A percentile compares a stretch with the other conserved stretches of the same genome.
phyloP scores from a whole-genome alignment of 2,888 invertebrate species.

The Polydrusus pterygomalis region DNA sequence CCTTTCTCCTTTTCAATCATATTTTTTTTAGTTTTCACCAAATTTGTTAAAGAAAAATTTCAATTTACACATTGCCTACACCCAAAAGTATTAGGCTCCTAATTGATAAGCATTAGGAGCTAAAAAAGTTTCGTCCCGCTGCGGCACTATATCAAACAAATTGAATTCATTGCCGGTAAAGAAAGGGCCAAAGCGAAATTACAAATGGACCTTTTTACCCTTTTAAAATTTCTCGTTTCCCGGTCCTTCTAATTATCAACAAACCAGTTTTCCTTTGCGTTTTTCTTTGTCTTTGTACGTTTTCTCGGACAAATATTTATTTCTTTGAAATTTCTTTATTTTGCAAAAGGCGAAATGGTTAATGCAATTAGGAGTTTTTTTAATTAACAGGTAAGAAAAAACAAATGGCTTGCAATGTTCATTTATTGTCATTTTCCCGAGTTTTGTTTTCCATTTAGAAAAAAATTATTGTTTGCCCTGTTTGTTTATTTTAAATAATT shows the following conservation, averaged over 20 bases:
- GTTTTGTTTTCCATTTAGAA: neutral
- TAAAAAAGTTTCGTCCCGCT: constrained; percentile 5
- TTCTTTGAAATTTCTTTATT: constrained; percentile 39
- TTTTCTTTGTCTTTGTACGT: constrained; percentile 24
- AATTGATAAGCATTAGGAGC: constrained; percentile 6
- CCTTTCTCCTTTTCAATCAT: too few relatives aligned
- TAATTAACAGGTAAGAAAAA: constrained; percentile 39
- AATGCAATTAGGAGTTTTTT: constrained; percentile 46
- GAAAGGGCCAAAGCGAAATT: constrained; percentile 17
- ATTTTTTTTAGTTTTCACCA: neutral
- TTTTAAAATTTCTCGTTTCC: constrained; percentile 20
- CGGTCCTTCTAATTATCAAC: constrained; percentile 29
- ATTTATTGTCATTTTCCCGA: constrained; percentile 12
- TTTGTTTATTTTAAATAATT: neutral
- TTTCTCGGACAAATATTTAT: constrained; percentile 45
- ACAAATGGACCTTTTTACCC: constrained; percentile 24
- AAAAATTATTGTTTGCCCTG: neutral
- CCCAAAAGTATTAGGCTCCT: neutral
- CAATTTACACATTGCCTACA: neutral
- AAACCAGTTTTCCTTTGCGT: constrained; percentile 28
- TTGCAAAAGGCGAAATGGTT: constrained; percentile 36
- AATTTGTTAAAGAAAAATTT: neutral
- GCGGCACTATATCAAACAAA: constrained; percentile 1
- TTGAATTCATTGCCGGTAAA: constrained; percentile 13
- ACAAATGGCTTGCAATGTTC: constrained; percentile 4